Percentiles rank a stretch among this genome's conserved stretches.
Conservation (phyloP, 2,888 invertebrate genomes). For the Macrosoma leucophasiata region DNA sequence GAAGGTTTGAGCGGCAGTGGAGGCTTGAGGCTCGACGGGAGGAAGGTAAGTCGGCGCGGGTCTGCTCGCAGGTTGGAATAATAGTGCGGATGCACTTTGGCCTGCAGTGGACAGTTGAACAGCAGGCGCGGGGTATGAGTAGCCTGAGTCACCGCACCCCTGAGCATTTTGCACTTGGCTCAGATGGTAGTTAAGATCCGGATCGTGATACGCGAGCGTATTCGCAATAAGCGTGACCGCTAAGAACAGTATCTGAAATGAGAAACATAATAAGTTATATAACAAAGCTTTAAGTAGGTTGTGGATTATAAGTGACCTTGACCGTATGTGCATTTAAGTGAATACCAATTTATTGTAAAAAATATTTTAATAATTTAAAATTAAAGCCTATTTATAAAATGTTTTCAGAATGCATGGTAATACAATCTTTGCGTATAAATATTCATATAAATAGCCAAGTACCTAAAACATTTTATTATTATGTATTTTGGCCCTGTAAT, state of each 20-base stretch:
- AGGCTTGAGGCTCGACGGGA: slow-evolving; percentile 31
- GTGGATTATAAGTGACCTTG: too few species aligned
- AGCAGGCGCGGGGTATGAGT: slow-evolving; percentile 72
- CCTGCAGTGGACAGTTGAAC: slow-evolving; percentile 66
- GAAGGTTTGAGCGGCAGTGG: slow-evolving; percentile 39
- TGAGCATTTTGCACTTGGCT: slow-evolving; percentile 54
- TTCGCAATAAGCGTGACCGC: slow-evolving; percentile 38
- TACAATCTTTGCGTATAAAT: too few species aligned
- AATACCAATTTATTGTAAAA: too few species aligned
- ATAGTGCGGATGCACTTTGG: slow-evolving; percentile 35
- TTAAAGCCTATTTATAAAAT: too few species aligned
- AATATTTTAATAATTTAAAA: too few species aligned
- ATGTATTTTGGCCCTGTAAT: too few species aligned
- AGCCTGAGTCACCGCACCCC: slow-evolving; percentile 58
- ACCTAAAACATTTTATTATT: too few species aligned
- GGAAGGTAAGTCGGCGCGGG: slow-evolving; percentile 38
- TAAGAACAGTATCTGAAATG: slow-evolving; percentile 49
- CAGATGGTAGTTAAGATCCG: slow-evolving; percentile 65
- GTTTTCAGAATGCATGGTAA: too few species aligned
- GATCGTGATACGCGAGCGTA: slow-evolving; percentile 60
- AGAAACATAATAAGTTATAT: slow-evolving; percentile 20
- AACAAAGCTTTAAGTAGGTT: too few species aligned
- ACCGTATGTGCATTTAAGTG: too few species aligned
- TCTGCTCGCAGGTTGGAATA: slow-evolving; percentile 23
- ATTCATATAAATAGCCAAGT: too few species aligned